phyloP scores from a whole-genome alignment of 2,797 vertebrate genomes.

The Peromyscus melanophrys region DNA sequence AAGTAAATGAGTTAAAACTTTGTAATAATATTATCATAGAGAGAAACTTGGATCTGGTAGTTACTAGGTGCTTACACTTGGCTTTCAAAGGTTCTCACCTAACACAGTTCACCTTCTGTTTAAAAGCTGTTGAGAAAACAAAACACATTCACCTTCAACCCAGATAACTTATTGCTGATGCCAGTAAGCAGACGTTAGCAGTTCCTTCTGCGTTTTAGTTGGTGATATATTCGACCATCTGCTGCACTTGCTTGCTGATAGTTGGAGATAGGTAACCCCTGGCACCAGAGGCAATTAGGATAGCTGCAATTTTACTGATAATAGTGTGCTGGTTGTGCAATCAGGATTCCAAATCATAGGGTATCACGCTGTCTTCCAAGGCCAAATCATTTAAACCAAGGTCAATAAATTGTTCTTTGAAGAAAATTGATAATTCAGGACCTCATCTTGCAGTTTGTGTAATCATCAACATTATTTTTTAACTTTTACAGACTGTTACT shows the following conservation, averaged over 20 bases:
- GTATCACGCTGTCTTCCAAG: constrained; percentile 51
- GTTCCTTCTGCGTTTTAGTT: constrained; percentile 41
- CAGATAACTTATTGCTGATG: constrained; percentile 28
- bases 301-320: constrained; percentile 75
- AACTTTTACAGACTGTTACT: background rate
- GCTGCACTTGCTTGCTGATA: constrained; percentile 59
- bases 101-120: constrained; percentile 17
- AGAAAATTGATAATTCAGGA: background rate
- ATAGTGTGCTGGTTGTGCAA: constrained; percentile 5
- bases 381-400: constrained; percentile 64
- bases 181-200: constrained; percentile 66
- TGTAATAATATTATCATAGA: background rate
- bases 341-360: constrained; percentile 69
- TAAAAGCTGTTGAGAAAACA: background rate
- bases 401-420: constrained; percentile 53
- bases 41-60: background rate
- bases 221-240: constrained; percentile 68
- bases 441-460: background rate
- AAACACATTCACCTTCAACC: background rate
- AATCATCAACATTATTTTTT: background rate
- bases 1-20: background rate
- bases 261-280: constrained; percentile 55
- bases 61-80: background rate
- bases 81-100: background rate
- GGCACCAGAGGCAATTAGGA: constrained; percentile 57